phyloP scores from a whole-genome alignment of 1,140 invertebrate genomes.

The Maniola jurtina region DNA sequence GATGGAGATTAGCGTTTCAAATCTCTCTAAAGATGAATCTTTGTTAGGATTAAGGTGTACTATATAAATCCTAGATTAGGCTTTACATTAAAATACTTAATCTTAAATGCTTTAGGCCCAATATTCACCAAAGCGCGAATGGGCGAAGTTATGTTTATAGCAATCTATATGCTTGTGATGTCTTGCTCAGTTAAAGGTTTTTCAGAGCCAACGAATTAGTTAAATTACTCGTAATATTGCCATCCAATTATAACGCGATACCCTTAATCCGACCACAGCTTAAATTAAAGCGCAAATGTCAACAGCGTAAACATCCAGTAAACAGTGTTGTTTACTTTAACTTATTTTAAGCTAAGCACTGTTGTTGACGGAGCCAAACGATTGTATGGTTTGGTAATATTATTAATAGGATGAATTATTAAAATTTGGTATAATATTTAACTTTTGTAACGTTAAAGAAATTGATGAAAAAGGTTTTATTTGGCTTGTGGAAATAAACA shows the following conservation, averaged over 20 bases:
- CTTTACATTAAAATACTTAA: no score
- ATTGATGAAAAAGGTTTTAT: conserved; percentile 1
- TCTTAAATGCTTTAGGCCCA: no score
- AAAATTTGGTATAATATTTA: not conserved
- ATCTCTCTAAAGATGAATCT: not conserved
- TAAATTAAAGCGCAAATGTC: conserved; percentile 31
- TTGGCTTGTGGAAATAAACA: not conserved
- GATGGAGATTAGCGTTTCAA: not conserved
- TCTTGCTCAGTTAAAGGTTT: not conserved
- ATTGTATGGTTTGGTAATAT: conserved; percentile 7
- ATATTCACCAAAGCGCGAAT: no score
- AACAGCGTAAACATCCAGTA: conserved; percentile 29
- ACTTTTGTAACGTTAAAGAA: not conserved
- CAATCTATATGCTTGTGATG: no score
- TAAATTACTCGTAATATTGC: not conserved
- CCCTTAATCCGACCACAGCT: conserved; percentile 26
- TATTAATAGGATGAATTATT: conserved; percentile 1
- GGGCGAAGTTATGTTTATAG: no score
- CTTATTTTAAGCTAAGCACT: conserved; percentile 21
- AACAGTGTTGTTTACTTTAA: conserved; percentile 34
- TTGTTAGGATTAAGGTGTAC: not conserved
- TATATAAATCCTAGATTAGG: not conserved
- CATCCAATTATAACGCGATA: conserved; percentile 6
- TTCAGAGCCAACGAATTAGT: not conserved
- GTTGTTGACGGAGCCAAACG: conserved; percentile 4